These are phyloP conservation scores for Chelon labrosus DNA, from an alignment of 2,797 vertebrate genomes.

Conservation along the genomic window DNA sequence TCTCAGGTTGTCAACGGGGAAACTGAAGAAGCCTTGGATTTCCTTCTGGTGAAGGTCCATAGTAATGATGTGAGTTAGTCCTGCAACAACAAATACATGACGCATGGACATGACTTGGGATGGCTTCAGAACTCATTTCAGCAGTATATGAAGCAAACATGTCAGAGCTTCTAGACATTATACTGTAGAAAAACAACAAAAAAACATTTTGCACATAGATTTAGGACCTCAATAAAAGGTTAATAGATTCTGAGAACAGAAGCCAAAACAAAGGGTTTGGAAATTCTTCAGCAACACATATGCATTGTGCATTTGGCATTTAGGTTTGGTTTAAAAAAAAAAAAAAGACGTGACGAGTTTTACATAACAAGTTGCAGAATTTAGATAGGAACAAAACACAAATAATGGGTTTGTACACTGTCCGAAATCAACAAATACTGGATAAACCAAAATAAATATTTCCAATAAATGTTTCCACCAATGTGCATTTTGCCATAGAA, in stretches of 20 bases:
- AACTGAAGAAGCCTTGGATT: constrained; percentile 98
- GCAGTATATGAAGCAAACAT: background rate
- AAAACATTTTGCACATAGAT: background rate
- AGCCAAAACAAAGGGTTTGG: background rate
- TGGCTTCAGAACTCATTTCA: background rate
- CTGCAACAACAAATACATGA: constrained; percentile 73
- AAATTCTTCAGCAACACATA: background rate
- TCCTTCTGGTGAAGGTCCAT: constrained; percentile 99
- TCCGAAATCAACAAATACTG: no score
- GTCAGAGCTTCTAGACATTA: background rate
- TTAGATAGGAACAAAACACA: background rate
- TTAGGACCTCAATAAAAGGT: background rate
- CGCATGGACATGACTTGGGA: background rate
- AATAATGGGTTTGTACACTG: background rate
- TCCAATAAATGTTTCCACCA: no score
- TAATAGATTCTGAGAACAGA: background rate
- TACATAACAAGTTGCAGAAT: background rate
- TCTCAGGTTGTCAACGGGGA: constrained; percentile 97
- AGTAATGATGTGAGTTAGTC: constrained; percentile 98
- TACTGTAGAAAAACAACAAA: background rate
- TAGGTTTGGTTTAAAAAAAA: background rate
- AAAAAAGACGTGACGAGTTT: background rate
- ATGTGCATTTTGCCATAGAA: no score
- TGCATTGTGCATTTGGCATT: background rate
- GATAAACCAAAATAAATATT: no score